A percentile compares a stretch with the other conserved stretches of the same genome.
Evolutionary conservation across 2,113 vertebrate species (phyloP).

Genomic region (Barbus barbus): DNA sequence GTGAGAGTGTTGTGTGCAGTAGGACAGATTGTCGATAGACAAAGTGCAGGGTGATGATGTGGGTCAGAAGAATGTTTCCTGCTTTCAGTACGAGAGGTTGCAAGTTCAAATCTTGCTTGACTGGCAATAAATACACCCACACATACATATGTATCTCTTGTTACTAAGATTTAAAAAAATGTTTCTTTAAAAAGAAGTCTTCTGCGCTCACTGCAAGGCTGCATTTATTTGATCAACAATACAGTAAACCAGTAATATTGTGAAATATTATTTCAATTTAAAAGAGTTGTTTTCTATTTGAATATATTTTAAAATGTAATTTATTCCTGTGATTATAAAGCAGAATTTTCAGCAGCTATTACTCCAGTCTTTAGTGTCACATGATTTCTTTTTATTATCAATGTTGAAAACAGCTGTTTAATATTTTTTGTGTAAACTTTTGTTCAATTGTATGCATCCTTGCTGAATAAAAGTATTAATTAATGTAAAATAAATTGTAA

Average conservation of each 20-base stretch:
- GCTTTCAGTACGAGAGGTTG: background rate
- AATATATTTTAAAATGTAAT: no score
- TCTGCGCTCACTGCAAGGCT: background rate
- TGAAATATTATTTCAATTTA: background rate
- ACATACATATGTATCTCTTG: background rate
- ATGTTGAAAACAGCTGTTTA: background rate
- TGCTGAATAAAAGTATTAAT: no score
- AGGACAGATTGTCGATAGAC: background rate
- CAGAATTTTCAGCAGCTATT: no score
- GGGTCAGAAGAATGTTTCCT: background rate
- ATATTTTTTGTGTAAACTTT: no score
- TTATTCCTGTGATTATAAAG: no score
- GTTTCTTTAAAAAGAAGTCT: no score
- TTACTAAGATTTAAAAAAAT: no score
- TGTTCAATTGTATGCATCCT: no score
- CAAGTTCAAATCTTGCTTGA: background rate
- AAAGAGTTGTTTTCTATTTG: background rate
- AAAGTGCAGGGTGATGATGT: conserved; percentile 2
- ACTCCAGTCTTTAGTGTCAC: no score
- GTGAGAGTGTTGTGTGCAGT: background rate
- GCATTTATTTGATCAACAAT: background rate
- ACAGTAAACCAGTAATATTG: background rate
- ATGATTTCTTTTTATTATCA: no score
- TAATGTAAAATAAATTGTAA: no score
- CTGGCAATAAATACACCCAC: background rate